Evolutionary conservation across 2,797 vertebrate species (phyloP).

Genomic region (Petrocephalus sullivani): DNA sequence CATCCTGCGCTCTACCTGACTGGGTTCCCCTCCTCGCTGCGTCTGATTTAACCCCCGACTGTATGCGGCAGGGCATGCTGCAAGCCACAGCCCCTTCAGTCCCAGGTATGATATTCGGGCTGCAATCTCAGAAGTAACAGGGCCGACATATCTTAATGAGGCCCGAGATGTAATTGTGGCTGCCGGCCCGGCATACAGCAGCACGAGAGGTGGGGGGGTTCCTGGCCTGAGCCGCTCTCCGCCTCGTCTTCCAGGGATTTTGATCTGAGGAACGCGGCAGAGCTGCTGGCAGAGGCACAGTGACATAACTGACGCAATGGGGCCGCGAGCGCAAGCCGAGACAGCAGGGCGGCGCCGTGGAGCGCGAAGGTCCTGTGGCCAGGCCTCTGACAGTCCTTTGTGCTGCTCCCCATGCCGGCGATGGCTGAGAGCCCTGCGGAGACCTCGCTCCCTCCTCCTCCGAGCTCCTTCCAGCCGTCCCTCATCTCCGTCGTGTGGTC

Average conservation of each 20-base stretch:
- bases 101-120: background rate
- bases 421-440: background rate
- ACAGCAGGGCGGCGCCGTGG: background rate
- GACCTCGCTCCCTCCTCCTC: background rate
- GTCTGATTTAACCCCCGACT: background rate
- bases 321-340: background rate
- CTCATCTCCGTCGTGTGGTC: background rate
- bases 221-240: background rate
- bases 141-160: background rate
- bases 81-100: background rate
- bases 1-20: background rate
- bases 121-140: background rate
- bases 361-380: background rate
- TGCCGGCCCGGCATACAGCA: background rate
- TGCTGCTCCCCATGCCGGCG: background rate
- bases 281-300: background rate
- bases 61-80: background rate
- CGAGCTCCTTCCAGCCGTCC: background rate
- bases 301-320: conserved; percentile 18
- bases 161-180: background rate
- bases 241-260: background rate
- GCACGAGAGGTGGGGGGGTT: background rate
- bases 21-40: background rate
- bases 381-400: background rate
- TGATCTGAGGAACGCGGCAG: background rate